A percentile compares a stretch with the other conserved stretches of the same genome.
These are phyloP conservation scores for Pithys albifrons DNA, from an alignment of 2,113 vertebrate genomes.

Conservation along the genomic window DNA sequence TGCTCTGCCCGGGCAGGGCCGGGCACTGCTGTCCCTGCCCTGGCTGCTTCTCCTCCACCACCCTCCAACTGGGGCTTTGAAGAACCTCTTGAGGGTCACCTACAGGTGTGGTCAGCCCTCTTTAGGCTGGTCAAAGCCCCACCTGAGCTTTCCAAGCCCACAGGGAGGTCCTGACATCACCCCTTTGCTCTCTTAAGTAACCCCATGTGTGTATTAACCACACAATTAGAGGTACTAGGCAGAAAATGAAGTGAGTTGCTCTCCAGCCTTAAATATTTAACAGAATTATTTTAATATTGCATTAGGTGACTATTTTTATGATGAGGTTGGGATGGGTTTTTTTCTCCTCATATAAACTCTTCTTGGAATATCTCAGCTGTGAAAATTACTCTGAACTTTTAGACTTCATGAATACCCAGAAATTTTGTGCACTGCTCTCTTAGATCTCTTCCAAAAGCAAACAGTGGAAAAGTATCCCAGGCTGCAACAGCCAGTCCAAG, in stretches of 20 bases:
- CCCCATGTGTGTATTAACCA: not conserved
- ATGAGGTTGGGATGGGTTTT: not conserved
- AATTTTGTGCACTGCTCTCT: not conserved
- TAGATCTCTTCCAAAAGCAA: not conserved
- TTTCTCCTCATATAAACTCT: not conserved
- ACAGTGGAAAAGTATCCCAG: not conserved
- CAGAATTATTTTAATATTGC: not conserved
- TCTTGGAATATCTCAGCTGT: not conserved
- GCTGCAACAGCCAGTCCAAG: not conserved
- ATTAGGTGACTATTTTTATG: not conserved
- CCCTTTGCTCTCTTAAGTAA: not conserved
- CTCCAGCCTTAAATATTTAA: not conserved
- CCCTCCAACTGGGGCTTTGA: not conserved
- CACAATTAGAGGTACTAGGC: not conserved
- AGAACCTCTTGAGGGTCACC: not conserved
- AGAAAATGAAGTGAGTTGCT: not conserved
- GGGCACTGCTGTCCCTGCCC: too few relatives aligned
- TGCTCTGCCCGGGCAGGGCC: rapidly evolving
- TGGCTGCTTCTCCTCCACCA: not conserved
- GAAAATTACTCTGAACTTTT: not conserved
- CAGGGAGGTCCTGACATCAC: not conserved
- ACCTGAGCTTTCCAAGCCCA: not conserved
- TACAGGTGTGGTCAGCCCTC: not conserved
- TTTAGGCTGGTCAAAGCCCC: not conserved
- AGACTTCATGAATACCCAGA: not conserved